Evolutionary conservation across 2,113 vertebrate species (phyloP), one percentile per base, ranked within the genome.

Genomic region (Lethenteron camtschaticum): DNA sequence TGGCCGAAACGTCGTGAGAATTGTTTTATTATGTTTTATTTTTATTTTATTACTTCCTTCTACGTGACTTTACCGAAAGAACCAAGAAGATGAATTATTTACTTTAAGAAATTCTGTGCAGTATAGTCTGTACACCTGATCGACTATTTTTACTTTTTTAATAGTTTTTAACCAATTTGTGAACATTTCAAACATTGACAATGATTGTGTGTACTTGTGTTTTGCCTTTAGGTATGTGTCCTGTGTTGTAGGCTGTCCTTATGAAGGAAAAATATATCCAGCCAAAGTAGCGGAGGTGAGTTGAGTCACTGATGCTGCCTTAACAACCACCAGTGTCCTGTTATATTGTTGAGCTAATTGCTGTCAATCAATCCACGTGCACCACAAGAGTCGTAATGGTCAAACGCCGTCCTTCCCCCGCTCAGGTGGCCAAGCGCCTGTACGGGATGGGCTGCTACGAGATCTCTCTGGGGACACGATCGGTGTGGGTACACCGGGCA

Each of bases 361-460:
- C 41, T 41, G 41, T 41, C 41, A 41, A 41, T 3, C 41, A 41
- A 41, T 41, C 41, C 41, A 41, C 41, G 5, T 41, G 41, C 41
- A 41, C 5, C 41, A 41, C 41, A 41, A 41, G 41, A 41, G 41
- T 41, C 41, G 41, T 41, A 41, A 41, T 41, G 41, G 41, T 41
- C 41, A 41, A 41, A 41, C 6, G 41, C 41, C 6, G 41, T 41
- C 41, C 41, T 41, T 41, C 41, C 41, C 41, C 41, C 3, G 63
- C 12, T 0, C 81, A 99, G 87, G 88, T 99, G 2, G 78, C 87
- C 1, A 90, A 92, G 83, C 82, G 84, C 73, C 73, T 99, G 71
- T 95, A 92, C 71, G 79, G 86, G 0, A 91, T 95, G 90, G 94
- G 94, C 2, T 99, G 94, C 82, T 99, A 95, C 0, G 94, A 99